A percentile compares a stretch with the other conserved stretches of the same genome.
Conservation (phyloP, 2,888 invertebrate species). For the Lapara coniferarum region DNA sequence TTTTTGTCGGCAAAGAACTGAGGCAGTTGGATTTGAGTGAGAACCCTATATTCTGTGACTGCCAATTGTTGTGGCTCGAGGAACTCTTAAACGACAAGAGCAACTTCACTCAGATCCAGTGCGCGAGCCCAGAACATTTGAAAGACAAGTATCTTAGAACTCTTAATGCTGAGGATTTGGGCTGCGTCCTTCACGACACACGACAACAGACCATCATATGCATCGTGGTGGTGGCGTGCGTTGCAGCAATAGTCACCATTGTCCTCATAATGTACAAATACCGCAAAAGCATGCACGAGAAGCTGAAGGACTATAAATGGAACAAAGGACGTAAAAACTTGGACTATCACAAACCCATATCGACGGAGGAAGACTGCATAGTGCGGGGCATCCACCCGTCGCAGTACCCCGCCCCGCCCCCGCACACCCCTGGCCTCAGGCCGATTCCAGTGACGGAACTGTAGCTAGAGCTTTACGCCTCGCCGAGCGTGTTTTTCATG, state of each 20-base stretch:
- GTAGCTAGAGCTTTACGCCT: constrained; percentile 98
- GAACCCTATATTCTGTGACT: constrained; percentile 92
- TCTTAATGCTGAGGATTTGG: constrained; percentile 89
- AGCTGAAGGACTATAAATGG: constrained; percentile 92
- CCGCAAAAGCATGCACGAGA: constrained; percentile 90
- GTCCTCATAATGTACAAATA: constrained; percentile 90
- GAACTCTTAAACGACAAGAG: constrained; percentile 87
- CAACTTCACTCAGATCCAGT: constrained; percentile 88
- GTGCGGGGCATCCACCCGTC: constrained; percentile 85
- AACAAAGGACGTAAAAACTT: constrained; percentile 92
- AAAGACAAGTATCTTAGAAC: constrained; percentile 87
- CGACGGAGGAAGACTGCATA: constrained; percentile 92
- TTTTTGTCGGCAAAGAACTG: constrained; percentile 91
- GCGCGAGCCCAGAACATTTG: constrained; percentile 88
- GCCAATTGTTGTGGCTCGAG: constrained; percentile 91
- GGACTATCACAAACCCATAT: constrained; percentile 95
- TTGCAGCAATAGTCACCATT: constrained; percentile 88
- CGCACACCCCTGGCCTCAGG: constrained; percentile 78
- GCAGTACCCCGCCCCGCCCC: constrained; percentile 79
- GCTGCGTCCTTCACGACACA: constrained; percentile 91
- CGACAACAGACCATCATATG: constrained; percentile 91
- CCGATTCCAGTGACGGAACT: constrained; percentile 96
- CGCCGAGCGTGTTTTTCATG: constrained; percentile 91
- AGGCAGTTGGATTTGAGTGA: constrained; percentile 90
- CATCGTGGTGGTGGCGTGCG: constrained; percentile 88